A percentile compares a stretch with the other conserved stretches of the same genome.
Conservation (phyloP, 2,113 vertebrate species). For the Chloroceryle aenea region DNA sequence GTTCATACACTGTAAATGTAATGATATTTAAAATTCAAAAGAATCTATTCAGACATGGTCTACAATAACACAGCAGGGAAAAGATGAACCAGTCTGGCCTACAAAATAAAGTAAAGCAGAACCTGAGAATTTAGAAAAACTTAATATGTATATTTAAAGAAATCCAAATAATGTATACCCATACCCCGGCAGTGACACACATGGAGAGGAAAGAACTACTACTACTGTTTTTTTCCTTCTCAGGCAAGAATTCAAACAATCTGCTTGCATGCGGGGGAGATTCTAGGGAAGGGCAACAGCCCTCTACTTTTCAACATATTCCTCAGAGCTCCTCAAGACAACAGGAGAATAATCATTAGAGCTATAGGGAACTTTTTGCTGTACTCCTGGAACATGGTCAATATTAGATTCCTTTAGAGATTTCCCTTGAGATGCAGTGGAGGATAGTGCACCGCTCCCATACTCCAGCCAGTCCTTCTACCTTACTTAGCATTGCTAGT, state of each 20-base stretch:
- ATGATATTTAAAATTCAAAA: neutral
- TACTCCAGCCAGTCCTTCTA: neutral
- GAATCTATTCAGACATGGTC: neutral
- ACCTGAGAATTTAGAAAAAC: neutral
- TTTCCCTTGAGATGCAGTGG: neutral
- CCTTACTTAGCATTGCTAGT: neutral
- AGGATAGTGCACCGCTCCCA: neutral
- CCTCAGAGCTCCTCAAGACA: neutral
- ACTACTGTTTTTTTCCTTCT: neutral
- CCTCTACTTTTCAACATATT: neutral
- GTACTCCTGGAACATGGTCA: neutral
- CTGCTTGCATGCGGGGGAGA: neutral
- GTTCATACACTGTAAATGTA: neutral
- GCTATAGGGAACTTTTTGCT: neutral
- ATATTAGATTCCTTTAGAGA: neutral
- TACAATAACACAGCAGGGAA: neutral
- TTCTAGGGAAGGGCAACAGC: neutral
- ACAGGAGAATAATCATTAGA: neutral
- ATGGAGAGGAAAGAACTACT: neutral
- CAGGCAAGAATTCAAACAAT: neutral
- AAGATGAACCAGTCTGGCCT: neutral
- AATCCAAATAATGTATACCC: neutral
- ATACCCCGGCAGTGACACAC: neutral
- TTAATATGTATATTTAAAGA: neutral
- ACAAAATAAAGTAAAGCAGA: neutral